Evolutionary conservation across 2,797 vertebrate genomes (phyloP), one percentile per base, ranked within the genome.

Genomic region (Chloroceryle amazona): DNA sequence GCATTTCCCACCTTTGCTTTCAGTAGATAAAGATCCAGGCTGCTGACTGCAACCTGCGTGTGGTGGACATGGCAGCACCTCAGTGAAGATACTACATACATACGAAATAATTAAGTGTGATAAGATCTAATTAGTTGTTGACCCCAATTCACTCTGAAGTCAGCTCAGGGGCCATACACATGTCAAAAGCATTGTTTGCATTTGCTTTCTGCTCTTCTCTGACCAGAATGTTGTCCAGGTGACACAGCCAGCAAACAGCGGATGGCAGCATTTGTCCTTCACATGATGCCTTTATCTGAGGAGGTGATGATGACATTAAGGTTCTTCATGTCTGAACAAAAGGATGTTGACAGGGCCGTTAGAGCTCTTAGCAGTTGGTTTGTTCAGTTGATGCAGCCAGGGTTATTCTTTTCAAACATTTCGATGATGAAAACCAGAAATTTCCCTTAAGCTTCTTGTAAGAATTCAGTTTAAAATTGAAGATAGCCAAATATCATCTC

Each of bases 151-250:
- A 13, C 11, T 60, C 62, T 76, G 35, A 58, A 72, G 63, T 80
- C 51, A 67, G 13, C 8, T 82, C 55, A 76, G 28, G 60, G 47
- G 20, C 25, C 22, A 19, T 12, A 33, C 5, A n/a, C 29, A 13
- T 29, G 29, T 52, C 82, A 85, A 57, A 84, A 87, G 10, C 3
- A 5, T 13, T 23, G 31, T 37, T 12, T 87, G 28, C 54, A 76
- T 42, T 37, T 54, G 39, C 3, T 54, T 14, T 13, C 28, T 82
- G 55, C 22, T 44, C 26, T 31, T 65, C 22, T 70, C 51, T 35
- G 31, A 47, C 26, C 28, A 1, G 1, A 25, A 11, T 0, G 0
- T 10, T 66, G 11, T 14, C 54, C 41, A 33, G 11, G 26, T 20
- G 13, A 21, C 39, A 63, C 22, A 80, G 42, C 25, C 67, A 79